phyloP scores from a whole-genome alignment of 92 coral and sea anemone species.

The Micromussa lordhowensis region DNA sequence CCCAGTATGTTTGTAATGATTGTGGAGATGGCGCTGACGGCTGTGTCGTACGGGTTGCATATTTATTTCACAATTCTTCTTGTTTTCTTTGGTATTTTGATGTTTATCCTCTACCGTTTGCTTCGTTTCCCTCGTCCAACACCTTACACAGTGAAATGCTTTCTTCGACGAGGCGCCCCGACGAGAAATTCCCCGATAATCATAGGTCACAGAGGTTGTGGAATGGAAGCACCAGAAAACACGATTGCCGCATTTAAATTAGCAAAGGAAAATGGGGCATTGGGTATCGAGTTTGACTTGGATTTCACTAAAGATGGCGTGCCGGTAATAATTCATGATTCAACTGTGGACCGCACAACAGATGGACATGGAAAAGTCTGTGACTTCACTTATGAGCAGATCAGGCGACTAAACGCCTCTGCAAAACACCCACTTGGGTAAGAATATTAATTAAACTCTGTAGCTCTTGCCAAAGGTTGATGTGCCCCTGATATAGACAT shows the following conservation, averaged over 20 bases:
- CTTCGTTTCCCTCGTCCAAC: slow-evolving; percentile 90
- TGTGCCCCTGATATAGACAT: background rate
- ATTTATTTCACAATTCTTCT: slow-evolving; percentile 77
- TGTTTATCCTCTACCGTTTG: slow-evolving; percentile 73
- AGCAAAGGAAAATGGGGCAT: slow-evolving; percentile 92
- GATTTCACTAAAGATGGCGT: slow-evolving; percentile 96
- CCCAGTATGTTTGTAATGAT: slow-evolving; percentile 82
- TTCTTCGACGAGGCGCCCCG: slow-evolving; percentile 70
- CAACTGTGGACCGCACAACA: slow-evolving; percentile 93
- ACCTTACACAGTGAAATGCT: slow-evolving; percentile 87
- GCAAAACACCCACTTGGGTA: slow-evolving; percentile 73
- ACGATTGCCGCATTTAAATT: slow-evolving; percentile 86
- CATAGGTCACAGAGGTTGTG: slow-evolving; percentile 90
- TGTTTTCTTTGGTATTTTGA: slow-evolving; percentile 62
- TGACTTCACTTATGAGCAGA: slow-evolving; percentile 78
- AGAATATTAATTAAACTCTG: too few species aligned
- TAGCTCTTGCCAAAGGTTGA: background rate
- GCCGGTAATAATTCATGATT: slow-evolving; percentile 95
- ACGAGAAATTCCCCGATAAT: slow-evolving; percentile 74
- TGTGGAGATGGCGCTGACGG: slow-evolving; percentile 84
- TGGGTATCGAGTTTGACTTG: slow-evolving; percentile 92
- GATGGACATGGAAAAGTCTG: slow-evolving; percentile 85
- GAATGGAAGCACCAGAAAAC: slow-evolving; percentile 90
- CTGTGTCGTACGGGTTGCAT: slow-evolving; percentile 82
- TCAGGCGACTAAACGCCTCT: slow-evolving; percentile 78